Percentiles rank a stretch among this genome's conserved stretches.
These are phyloP conservation scores for Spermophilus dauricus DNA, from an alignment of 2,113 vertebrate genomes.

Conservation along the genomic window DNA sequence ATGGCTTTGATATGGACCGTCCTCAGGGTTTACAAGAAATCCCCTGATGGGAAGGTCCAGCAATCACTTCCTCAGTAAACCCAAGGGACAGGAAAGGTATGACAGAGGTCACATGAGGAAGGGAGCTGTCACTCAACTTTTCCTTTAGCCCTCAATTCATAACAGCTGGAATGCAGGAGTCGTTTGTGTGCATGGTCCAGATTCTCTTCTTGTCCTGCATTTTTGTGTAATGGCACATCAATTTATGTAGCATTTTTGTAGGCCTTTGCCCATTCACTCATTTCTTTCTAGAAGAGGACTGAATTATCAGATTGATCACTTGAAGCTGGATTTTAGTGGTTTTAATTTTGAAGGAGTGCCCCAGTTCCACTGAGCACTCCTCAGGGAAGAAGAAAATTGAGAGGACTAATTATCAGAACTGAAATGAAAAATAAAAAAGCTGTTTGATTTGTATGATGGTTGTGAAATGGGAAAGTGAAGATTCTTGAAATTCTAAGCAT, in stretches of 20 bases:
- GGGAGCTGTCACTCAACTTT: too few species aligned
- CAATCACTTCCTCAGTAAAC: background rate
- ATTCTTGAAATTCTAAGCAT: conserved; percentile 19
- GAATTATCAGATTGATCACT: background rate
- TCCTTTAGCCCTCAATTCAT: too few species aligned
- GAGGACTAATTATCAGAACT: conserved; percentile 60
- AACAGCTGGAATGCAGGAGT: too few species aligned
- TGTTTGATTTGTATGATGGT: conserved; percentile 42
- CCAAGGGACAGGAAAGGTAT: background rate
- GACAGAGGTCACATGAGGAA: too few species aligned
- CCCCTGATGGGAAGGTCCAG: too few species aligned
- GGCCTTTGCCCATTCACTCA: background rate
- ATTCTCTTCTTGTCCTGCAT: background rate
- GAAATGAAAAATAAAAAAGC: conserved; percentile 32
- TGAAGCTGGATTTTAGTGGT: background rate
- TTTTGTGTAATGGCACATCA: background rate
- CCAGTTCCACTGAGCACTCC: background rate
- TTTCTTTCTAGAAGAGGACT: background rate
- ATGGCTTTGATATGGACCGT: background rate
- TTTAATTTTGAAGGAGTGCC: conserved; percentile 39
- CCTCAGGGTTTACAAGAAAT: background rate
- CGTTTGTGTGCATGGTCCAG: background rate
- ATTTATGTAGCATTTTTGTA: background rate
- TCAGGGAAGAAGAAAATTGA: conserved; percentile 5
- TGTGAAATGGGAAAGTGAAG: conserved; percentile 31